These are phyloP conservation scores for Rhynchomys soricoides DNA, from an alignment of 2,113 vertebrate species.

Conservation along the genomic window DNA sequence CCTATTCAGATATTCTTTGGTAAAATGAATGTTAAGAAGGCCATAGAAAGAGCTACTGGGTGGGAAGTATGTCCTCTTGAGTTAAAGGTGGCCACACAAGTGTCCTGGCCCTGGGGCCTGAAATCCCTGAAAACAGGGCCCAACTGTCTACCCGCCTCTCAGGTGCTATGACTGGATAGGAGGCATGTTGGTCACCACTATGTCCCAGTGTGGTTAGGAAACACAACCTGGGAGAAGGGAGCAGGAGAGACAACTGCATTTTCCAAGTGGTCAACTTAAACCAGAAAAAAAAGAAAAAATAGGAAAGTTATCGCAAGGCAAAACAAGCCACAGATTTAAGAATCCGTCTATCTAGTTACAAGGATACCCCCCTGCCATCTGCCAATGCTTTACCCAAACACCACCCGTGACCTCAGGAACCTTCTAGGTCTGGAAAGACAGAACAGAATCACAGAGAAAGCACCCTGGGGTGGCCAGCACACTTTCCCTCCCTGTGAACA, in stretches of 20 bases:
- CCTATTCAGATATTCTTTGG: slow-evolving; percentile 52
- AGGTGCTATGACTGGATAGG: not conserved
- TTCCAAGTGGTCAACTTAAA: slow-evolving; percentile 25
- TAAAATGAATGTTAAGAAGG: slow-evolving; percentile 47
- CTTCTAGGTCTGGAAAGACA: not conserved
- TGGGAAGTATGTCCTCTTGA: slow-evolving; percentile 67
- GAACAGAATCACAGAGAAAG: not conserved
- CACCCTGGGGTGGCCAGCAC: not conserved
- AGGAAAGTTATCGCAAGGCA: not conserved
- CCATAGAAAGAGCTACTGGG: slow-evolving; percentile 70
- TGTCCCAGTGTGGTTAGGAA: slow-evolving; percentile 37
- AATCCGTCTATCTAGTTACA: not conserved
- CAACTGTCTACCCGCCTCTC: not conserved
- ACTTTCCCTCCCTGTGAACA: not conserved
- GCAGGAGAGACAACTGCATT: not conserved
- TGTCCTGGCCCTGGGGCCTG: not conserved
- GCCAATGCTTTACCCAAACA: not conserved
- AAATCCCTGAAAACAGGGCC: not conserved
- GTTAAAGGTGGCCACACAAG: slow-evolving; percentile 57
- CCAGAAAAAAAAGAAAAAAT: slow-evolving; percentile 39
- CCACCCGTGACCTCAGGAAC: not conserved
- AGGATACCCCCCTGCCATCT: not conserved
- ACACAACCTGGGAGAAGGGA: not conserved
- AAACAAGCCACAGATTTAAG: not conserved
- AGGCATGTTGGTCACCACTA: not conserved